Evolutionary conservation across 2,888 invertebrate genomes (phyloP).

Genomic region (Polylopha cassiicola): DNA sequence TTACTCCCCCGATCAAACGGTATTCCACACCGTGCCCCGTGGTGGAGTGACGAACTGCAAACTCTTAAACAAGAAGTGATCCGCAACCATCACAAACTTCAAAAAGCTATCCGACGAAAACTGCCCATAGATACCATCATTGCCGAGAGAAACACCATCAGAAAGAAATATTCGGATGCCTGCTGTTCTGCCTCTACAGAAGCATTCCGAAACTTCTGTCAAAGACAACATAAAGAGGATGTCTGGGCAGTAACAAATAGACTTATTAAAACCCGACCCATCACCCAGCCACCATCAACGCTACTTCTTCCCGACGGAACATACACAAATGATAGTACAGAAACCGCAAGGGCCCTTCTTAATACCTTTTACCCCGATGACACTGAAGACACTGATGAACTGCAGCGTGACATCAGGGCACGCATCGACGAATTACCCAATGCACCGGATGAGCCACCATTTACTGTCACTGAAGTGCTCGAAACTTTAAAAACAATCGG

Average conservation of each 20-base stretch:
- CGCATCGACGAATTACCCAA: background rate
- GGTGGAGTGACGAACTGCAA: background rate
- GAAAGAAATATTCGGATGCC: slow-evolving; percentile 16
- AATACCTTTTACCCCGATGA: no score
- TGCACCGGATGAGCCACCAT: background rate
- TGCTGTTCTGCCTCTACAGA: background rate
- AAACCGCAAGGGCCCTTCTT: background rate
- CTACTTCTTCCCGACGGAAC: background rate
- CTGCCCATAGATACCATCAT: no score
- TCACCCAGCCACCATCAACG: background rate
- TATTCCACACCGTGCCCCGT: background rate
- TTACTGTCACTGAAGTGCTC: background rate
- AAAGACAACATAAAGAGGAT: slow-evolving; percentile 3
- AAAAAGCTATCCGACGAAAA: no score
- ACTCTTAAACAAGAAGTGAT: background rate
- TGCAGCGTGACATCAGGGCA: background rate
- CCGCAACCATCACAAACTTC: background rate
- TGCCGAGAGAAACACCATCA: no score
- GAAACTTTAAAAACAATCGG: background rate
- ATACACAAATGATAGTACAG: background rate
- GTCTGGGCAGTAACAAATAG: slow-evolving; percentile 13
- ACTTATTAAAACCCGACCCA: background rate
- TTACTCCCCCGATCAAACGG: no score
- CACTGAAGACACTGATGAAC: slow-evolving; percentile 16
- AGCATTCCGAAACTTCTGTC: slow-evolving; percentile 4